Conservation (phyloP, 2,797 vertebrate species). For the Takifugu ocellatus region DNA sequence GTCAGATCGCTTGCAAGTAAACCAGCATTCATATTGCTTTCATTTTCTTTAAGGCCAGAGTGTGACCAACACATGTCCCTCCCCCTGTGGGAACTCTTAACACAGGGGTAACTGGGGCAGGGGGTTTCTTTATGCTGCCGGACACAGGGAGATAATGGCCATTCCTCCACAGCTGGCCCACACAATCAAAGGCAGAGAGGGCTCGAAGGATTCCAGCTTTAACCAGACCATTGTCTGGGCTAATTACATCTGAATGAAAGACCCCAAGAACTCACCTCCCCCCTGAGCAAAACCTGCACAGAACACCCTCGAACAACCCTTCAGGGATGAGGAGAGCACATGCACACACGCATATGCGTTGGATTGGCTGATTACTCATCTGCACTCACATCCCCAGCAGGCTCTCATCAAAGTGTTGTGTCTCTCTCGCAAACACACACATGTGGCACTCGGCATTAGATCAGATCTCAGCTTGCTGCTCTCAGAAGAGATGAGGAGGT, state of each 20-base stretch:
- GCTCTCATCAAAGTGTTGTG: conserved; percentile 63
- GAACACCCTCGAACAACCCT: conserved; percentile 71
- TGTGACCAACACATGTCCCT: conserved; percentile 61
- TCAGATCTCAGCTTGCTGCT: conserved; percentile 71
- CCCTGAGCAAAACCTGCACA: conserved; percentile 57
- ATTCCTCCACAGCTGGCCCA: conserved; percentile 81
- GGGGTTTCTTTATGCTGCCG: conserved; percentile 70
- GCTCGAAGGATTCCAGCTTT: conserved; percentile 86
- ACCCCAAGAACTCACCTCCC: conserved; percentile 79
- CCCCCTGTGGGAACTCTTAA: conserved; percentile 73
- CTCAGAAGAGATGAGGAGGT: conserved; percentile 71
- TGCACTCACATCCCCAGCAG: conserved; percentile 54
- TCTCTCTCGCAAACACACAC: conserved; percentile 44
- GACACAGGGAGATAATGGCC: conserved; percentile 78
- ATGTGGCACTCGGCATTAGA: conserved; percentile 74
- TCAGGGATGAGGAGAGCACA: conserved; percentile 52
- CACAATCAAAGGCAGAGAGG: conserved; percentile 79
- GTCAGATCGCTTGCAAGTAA: conserved; percentile 31
- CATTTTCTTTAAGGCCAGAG: conserved; percentile 51
- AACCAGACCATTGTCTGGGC: conserved; percentile 91
- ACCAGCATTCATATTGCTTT: conserved; percentile 43
- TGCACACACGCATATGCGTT: conserved; percentile 18
- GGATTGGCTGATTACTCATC: conserved; percentile 40
- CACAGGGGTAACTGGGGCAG: conserved; percentile 53
- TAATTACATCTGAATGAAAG: conserved; percentile 96